phyloP scores from a whole-genome alignment of 64 coral and sea anemone genomes.

The Exaiptasia diaphana region DNA sequence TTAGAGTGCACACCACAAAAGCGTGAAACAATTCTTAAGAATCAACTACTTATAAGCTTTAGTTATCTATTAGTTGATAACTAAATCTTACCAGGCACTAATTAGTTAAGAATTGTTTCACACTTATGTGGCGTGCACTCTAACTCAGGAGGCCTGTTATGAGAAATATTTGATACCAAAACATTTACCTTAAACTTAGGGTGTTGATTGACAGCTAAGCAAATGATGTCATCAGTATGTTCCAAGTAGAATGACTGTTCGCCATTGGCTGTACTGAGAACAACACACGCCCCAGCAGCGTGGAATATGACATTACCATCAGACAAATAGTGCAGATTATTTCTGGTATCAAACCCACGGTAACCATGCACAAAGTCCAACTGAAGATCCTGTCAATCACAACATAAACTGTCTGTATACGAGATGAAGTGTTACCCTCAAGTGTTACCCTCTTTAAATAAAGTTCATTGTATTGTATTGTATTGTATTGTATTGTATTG shows the following conservation, averaged over 20 bases:
- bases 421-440: neutral
- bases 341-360: slow-evolving; percentile 94
- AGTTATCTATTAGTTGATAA: too few relatives aligned
- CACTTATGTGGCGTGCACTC: too few relatives aligned
- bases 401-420: neutral
- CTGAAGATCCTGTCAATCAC: slow-evolving; percentile 16
- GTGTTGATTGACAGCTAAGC: slow-evolving; percentile 86
- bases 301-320: slow-evolving; percentile 93
- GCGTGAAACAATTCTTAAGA: too few relatives aligned
- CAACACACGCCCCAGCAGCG: slow-evolving; percentile 84
- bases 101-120: too few relatives aligned
- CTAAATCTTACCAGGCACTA: too few relatives aligned
- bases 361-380: slow-evolving; percentile 96
- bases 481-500: too few relatives aligned
- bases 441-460: too few relatives aligned
- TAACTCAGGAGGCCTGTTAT: too few relatives aligned
- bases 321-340: slow-evolving; percentile 86
- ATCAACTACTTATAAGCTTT: too few relatives aligned
- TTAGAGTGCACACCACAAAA: too few relatives aligned
- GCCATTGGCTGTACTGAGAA: slow-evolving; percentile 78
- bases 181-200: slow-evolving; percentile 83
- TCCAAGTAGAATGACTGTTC: slow-evolving; percentile 93
- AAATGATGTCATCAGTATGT: slow-evolving; percentile 98
- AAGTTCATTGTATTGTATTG: too few relatives aligned
- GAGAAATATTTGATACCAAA: too few relatives aligned